phyloP scores from a whole-genome alignment of 1,140 invertebrate species.

The Caenorhabditis inopinata region DNA sequence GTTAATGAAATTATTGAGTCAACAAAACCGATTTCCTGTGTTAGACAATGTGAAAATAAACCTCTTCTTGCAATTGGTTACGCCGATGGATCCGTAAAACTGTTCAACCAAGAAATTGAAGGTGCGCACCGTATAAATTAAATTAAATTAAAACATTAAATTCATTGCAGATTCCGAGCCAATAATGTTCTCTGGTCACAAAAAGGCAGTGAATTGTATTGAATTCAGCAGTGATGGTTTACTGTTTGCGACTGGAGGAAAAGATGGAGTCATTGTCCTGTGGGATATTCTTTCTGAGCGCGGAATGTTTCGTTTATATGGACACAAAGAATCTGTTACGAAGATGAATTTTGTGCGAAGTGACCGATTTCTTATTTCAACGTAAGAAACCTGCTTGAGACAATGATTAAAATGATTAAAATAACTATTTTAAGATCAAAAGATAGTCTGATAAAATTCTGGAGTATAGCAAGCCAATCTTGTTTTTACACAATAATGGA shows the following conservation, averaged over 20 bases:
- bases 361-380: conserved; percentile 77
- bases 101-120: conserved; percentile 71
- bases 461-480: conserved; percentile 89
- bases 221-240: conserved; percentile 79
- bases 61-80: conserved; percentile 84
- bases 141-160: not conserved
- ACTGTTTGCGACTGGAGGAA: conserved; percentile 81
- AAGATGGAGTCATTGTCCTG: conserved; percentile 75
- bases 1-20: conserved; percentile 48
- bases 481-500: conserved; percentile 86
- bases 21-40: conserved; percentile 51
- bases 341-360: conserved; percentile 78
- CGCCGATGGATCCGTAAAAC: conserved; percentile 80
- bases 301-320: conserved; percentile 82
- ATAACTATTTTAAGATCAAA: conserved; percentile 76
- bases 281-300: conserved; percentile 90
- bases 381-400: conserved; percentile 60
- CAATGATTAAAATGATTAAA: too few species aligned
- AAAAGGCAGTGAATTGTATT: conserved; percentile 79
- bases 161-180: conserved; percentile 71
- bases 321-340: conserved; percentile 89
- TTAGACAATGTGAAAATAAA: conserved; percentile 69
- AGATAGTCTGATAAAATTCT: conserved; percentile 93
- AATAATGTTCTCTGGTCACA: conserved; percentile 79
- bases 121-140: not conserved